Percentiles rank a stretch among this genome's conserved stretches.
Evolutionary conservation across 2,113 vertebrate species (phyloP).

Genomic region (Myocastor coypus): DNA sequence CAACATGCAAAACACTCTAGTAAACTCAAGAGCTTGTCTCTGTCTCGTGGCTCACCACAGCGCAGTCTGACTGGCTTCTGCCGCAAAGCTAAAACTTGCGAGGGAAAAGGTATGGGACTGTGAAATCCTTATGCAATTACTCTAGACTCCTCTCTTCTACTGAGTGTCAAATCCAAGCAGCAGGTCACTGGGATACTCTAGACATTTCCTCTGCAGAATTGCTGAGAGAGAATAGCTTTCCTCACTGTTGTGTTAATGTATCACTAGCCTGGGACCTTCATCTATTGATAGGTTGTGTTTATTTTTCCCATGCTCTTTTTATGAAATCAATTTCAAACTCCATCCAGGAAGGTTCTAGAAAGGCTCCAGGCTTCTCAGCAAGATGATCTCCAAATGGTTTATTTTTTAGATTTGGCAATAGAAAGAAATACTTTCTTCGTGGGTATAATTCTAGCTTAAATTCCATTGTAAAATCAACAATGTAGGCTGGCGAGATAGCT

Average conservation of each 20-base stretch:
- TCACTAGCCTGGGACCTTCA: background rate
- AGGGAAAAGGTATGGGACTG: fast-evolving
- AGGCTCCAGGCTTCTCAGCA: conserved; percentile 7
- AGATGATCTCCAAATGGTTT: background rate
- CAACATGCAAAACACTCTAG: fast-evolving
- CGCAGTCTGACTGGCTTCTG: background rate
- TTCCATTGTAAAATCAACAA: conserved; percentile 51
- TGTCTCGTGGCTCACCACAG: background rate
- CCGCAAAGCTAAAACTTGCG: background rate
- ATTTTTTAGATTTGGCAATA: conserved; percentile 23
- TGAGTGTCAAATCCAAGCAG: too few relatives aligned
- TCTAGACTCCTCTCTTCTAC: background rate
- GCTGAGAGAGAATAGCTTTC: background rate
- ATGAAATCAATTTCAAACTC: background rate
- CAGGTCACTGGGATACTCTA: background rate
- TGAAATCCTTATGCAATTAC: fast-evolving
- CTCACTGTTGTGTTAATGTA: too few relatives aligned
- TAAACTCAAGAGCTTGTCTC: background rate
- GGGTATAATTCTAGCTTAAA: background rate
- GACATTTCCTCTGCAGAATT: background rate
- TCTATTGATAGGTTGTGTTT: background rate
- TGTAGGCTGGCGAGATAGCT: too few relatives aligned
- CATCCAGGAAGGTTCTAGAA: conserved; percentile 53
- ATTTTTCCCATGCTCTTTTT: background rate
- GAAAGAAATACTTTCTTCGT: background rate